Evolutionary conservation across 2,797 vertebrate genomes (phyloP).

Genomic region (Cetoscarus ocellatus): DNA sequence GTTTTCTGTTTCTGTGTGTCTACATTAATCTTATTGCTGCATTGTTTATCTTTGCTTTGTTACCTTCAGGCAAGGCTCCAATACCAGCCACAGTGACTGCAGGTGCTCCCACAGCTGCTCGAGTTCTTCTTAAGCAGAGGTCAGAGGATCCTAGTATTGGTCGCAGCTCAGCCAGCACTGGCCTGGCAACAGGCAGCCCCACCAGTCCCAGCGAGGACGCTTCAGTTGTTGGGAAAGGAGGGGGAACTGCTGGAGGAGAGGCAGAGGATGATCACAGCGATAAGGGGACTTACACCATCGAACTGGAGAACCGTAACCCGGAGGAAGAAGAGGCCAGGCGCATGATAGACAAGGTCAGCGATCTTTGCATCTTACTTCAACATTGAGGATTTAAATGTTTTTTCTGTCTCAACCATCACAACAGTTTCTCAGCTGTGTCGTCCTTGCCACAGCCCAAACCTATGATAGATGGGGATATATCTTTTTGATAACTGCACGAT

Average conservation of each 20-base stretch:
- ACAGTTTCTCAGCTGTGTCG: neutral
- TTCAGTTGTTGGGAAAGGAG: slow-evolving; percentile 78
- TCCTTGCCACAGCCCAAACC: neutral
- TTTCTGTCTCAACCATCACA: neutral
- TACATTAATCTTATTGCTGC: neutral
- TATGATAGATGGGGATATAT: neutral
- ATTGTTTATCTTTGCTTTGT: slow-evolving; percentile 2
- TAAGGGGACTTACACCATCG: slow-evolving; percentile 98
- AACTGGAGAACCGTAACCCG: slow-evolving; percentile 93
- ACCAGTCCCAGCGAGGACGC: slow-evolving; percentile 86
- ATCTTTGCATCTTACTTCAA: neutral
- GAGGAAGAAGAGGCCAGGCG: slow-evolving; percentile 96
- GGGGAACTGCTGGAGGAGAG: slow-evolving; percentile 65
- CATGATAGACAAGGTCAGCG: slow-evolving; percentile 96
- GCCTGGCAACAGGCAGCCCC: slow-evolving; percentile 86
- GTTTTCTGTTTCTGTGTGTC: neutral
- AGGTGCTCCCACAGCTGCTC: slow-evolving; percentile 84
- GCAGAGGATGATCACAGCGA: slow-evolving; percentile 95
- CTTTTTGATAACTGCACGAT: too few relatives aligned
- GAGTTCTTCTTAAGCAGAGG: slow-evolving; percentile 92
- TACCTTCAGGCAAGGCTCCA: slow-evolving; percentile 71
- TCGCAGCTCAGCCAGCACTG: slow-evolving; percentile 90
- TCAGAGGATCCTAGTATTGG: slow-evolving; percentile 91
- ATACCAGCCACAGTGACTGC: slow-evolving; percentile 78
- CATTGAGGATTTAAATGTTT: neutral